These are phyloP conservation scores for Phaethon lepturus DNA, from an alignment of 2,113 vertebrate genomes.

Conservation along the genomic window DNA sequence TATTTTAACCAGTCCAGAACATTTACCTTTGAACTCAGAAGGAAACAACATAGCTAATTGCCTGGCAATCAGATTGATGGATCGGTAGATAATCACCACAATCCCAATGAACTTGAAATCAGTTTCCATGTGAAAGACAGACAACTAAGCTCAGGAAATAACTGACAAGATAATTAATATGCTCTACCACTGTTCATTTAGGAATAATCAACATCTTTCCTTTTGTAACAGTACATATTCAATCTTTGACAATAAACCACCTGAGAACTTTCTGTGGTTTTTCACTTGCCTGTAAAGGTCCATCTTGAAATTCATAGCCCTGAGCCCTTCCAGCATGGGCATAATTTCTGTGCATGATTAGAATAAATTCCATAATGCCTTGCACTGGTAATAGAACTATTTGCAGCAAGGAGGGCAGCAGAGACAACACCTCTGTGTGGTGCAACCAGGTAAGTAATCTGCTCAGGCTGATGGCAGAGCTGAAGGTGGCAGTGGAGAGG, in stretches of 20 bases:
- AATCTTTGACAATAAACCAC: neutral
- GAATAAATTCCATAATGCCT: neutral
- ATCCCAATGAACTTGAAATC: neutral
- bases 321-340: neutral
- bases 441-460: too few species aligned
- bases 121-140: neutral
- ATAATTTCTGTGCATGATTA: neutral
- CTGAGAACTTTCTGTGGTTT: neutral
- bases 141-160: constrained; percentile 10
- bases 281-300: neutral
- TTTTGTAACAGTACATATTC: neutral
- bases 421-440: too few species aligned
- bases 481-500: too few species aligned
- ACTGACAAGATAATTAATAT: constrained; percentile 12
- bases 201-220: constrained; percentile 4
- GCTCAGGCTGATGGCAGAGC: too few species aligned
- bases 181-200: neutral
- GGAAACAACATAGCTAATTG: neutral
- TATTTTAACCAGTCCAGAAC: neutral
- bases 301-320: neutral
- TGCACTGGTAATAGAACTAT: neutral
- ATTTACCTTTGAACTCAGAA: neutral
- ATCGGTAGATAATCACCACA: constrained; percentile 2
- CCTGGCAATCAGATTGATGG: neutral
- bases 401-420: neutral